Evolutionary conservation across 2,113 vertebrate species (phyloP).

Genomic region (Charadrius vociferus): DNA sequence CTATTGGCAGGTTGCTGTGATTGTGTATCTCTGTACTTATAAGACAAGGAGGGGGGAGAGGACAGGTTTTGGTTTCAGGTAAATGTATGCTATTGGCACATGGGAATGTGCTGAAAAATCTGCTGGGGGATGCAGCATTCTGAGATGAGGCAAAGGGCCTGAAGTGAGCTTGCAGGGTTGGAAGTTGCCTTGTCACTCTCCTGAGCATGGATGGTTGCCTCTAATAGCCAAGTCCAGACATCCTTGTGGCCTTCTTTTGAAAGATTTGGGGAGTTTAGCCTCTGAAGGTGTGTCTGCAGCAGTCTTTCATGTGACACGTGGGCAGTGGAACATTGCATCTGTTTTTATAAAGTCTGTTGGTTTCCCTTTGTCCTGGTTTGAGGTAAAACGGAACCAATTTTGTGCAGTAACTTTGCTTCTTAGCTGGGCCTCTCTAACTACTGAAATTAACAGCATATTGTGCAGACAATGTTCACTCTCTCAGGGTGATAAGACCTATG

Average conservation of each 20-base stretch:
- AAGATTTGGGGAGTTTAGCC: background rate
- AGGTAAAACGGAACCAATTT: too few relatives aligned
- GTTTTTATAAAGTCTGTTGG: background rate
- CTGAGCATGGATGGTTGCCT: background rate
- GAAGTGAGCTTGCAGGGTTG: background rate
- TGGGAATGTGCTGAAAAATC: background rate
- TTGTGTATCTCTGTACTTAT: background rate
- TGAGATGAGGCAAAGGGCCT: background rate
- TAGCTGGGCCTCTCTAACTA: too few relatives aligned
- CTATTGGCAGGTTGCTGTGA: background rate
- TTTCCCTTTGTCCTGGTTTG: too few relatives aligned
- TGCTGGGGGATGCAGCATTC: fast-evolving
- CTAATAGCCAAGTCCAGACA: background rate
- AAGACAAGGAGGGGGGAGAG: background rate
- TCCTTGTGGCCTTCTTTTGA: background rate
- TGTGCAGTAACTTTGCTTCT: too few relatives aligned
- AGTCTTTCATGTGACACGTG: background rate
- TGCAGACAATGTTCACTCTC: too few relatives aligned
- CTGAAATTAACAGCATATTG: too few relatives aligned
- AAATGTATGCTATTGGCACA: background rate
- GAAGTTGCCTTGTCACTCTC: background rate
- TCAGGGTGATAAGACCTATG: too few relatives aligned
- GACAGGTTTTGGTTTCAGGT: background rate
- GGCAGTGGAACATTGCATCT: background rate
- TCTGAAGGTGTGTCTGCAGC: background rate